Evolutionary conservation across 2,888 invertebrate genomes (phyloP).

Genomic region (Phasia obesa): DNA sequence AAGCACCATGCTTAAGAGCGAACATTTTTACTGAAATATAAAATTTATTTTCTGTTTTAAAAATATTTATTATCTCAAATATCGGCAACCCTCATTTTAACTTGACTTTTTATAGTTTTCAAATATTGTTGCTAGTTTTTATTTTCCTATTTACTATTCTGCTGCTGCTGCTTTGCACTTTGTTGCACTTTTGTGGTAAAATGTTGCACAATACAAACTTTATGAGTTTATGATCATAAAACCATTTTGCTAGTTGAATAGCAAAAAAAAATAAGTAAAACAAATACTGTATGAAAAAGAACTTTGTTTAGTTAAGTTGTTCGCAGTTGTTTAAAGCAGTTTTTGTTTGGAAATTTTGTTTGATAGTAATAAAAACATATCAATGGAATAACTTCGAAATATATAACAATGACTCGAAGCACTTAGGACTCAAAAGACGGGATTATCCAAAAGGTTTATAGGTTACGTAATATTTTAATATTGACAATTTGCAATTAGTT

Average conservation of each 20-base stretch:
- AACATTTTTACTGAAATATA: too few species aligned
- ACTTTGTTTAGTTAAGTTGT: constrained; percentile 56
- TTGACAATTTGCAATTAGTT: too few species aligned
- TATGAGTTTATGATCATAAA: constrained; percentile 81
- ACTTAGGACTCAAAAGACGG: neutral
- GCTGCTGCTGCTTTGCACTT: constrained; percentile 72
- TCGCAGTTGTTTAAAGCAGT: constrained; percentile 46
- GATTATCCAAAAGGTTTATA: neutral
- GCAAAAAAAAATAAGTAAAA: constrained; percentile 25
- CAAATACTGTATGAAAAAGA: constrained; percentile 66
- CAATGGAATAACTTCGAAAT: constrained; percentile 27
- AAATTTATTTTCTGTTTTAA: neutral
- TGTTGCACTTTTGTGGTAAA: constrained; percentile 79
- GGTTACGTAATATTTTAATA: too few species aligned
- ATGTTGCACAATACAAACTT: constrained; percentile 74
- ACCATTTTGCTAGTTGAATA: constrained; percentile 74
- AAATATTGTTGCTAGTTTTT: constrained; percentile 39
- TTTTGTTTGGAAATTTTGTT: constrained; percentile 56
- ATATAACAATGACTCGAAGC: constrained; percentile 28
- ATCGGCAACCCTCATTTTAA: constrained; percentile 33
- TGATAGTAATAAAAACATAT: constrained; percentile 44
- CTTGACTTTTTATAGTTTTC: constrained; percentile 30
- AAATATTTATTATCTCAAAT: neutral
- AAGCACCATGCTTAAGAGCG: too few species aligned
- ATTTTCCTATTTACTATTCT: constrained; percentile 36